These are phyloP conservation scores for Asobara japonica DNA, from an alignment of 1,140 invertebrate genomes.

Conservation along the genomic window DNA sequence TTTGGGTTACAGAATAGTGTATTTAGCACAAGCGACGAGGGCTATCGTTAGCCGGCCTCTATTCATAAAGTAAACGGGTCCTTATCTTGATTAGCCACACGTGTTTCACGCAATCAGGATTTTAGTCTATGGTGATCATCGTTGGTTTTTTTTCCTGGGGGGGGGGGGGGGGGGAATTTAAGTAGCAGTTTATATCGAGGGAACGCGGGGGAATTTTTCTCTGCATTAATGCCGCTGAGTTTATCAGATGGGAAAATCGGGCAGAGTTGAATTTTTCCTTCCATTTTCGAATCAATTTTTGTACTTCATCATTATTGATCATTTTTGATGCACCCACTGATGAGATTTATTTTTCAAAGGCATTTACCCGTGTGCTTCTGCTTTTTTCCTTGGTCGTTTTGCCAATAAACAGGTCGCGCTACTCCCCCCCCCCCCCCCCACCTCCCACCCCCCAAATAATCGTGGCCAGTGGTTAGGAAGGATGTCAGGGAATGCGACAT, in stretches of 20 bases:
- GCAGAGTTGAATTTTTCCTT: neutral
- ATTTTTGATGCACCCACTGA: neutral
- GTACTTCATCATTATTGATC: neutral
- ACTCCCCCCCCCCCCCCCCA: neutral
- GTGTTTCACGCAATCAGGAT: conserved; percentile 3
- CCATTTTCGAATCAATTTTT: neutral
- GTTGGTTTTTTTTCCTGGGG: neutral
- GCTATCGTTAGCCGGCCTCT: conserved; percentile 16
- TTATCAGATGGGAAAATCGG: neutral
- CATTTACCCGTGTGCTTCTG: neutral
- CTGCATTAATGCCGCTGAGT: neutral
- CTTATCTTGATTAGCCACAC: conserved; percentile 22
- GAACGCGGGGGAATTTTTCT: neutral
- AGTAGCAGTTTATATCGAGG: neutral
- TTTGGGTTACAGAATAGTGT: conserved; percentile 23
- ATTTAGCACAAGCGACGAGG: conserved; percentile 1
- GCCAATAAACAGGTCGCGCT: conserved; percentile 28
- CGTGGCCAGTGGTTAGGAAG: conserved; percentile 20
- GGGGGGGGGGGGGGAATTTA: neutral
- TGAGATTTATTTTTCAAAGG: conserved; percentile 5
- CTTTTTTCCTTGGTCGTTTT: conserved; percentile 9
- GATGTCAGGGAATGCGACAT: conserved; percentile 35
- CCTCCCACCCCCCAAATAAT: conserved; percentile 28
- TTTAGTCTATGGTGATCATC: conserved; percentile 1
- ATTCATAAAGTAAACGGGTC: conserved; percentile 24